Conservation (phyloP, 2,113 vertebrate species). For the Azemiops feae region DNA sequence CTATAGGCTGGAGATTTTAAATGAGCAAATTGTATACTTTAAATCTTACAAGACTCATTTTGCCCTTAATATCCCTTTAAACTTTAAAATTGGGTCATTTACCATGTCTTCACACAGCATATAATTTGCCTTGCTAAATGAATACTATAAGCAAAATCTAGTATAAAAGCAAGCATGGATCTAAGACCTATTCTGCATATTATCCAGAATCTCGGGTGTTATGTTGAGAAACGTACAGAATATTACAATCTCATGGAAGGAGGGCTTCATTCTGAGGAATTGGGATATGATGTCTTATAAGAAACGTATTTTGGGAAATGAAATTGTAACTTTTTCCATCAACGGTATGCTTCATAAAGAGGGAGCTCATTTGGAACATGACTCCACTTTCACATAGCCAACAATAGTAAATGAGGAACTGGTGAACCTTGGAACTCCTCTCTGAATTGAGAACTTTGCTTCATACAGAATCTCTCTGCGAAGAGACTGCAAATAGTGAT, state of each 20-base stretch:
- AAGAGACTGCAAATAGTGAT: not conserved
- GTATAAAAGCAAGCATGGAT: not conserved
- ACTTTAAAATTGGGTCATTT: not conserved
- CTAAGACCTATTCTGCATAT: not conserved
- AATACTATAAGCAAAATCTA: not conserved
- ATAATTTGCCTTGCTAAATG: not conserved
- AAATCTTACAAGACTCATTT: not conserved
- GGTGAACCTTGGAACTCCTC: not conserved
- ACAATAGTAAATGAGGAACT: not conserved
- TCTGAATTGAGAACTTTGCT: not conserved
- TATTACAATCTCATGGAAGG: not conserved
- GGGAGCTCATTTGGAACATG: not conserved
- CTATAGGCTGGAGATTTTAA: not conserved
- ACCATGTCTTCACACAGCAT: not conserved
- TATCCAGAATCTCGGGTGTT: not conserved
- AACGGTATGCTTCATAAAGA: not conserved
- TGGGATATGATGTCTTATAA: not conserved
- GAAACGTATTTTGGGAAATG: not conserved
- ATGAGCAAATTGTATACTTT: not conserved
- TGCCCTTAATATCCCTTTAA: not conserved
- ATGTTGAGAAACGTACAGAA: not conserved
- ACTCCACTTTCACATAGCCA: not conserved
- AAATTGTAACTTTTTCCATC: not conserved
- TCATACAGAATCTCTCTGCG: no score
- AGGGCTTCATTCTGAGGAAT: not conserved